Evolutionary conservation across 1,140 invertebrate species (phyloP).

Genomic region (Nomia melanderi): DNA sequence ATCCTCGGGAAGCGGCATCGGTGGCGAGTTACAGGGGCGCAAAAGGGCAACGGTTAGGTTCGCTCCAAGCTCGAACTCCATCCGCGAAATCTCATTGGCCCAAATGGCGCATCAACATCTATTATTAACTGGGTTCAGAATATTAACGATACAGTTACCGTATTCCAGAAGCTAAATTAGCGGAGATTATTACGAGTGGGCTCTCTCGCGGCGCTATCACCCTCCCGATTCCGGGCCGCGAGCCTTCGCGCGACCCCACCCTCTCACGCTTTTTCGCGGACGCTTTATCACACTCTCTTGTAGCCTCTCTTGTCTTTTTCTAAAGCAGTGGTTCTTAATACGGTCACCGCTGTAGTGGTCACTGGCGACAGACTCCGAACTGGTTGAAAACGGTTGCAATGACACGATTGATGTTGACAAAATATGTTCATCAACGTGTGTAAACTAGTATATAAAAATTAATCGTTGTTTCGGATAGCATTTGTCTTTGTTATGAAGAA

Average conservation of each 20-base stretch:
- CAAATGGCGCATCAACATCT: slow-evolving; percentile 81
- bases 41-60: slow-evolving; percentile 64
- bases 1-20: slow-evolving; percentile 42
- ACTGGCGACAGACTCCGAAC: no score
- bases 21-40: slow-evolving; percentile 16
- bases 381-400: no score
- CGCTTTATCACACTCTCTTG: slow-evolving; percentile 30
- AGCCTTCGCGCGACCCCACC: not conserved
- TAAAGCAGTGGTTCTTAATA: not conserved
- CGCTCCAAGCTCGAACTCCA: slow-evolving; percentile 76
- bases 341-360: no score
- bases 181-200: slow-evolving; percentile 80
- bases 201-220: slow-evolving; percentile 66
- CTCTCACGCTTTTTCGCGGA: slow-evolving; percentile 48
- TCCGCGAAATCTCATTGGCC: slow-evolving; percentile 80
- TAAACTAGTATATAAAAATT: no score
- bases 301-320: slow-evolving; percentile 38
- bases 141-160: slow-evolving; percentile 81
- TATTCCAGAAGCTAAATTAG: slow-evolving; percentile 81
- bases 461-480: no score
- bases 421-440: no score
- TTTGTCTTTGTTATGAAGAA: no score
- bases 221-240: slow-evolving; percentile 22
- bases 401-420: no score
- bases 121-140: slow-evolving; percentile 80